phyloP scores from a whole-genome alignment of 2,888 invertebrate species.

The Spisula subtruncata region DNA sequence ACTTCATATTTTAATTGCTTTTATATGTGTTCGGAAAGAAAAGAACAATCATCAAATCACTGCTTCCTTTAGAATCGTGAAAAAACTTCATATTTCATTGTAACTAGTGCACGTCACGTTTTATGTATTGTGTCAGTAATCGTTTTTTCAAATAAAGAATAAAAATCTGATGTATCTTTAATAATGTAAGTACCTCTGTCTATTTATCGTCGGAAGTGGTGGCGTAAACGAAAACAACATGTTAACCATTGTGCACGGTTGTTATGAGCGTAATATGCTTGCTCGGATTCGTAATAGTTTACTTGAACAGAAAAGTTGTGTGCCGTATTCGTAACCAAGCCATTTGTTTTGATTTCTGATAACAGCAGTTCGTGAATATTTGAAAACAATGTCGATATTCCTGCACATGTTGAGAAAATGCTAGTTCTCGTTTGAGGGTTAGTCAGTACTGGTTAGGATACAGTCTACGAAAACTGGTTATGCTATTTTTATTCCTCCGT shows the following conservation, averaged over 20 bases:
- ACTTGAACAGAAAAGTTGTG: too few relatives aligned
- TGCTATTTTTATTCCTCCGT: too few relatives aligned
- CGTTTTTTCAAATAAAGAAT: constrained; percentile 35
- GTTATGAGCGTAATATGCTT: neutral
- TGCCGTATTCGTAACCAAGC: too few relatives aligned
- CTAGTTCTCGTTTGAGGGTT: too few relatives aligned
- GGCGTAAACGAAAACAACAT: neutral
- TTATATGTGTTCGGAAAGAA: constrained; percentile 8
- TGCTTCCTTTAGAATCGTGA: neutral
- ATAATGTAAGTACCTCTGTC: neutral
- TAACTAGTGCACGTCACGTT: neutral
- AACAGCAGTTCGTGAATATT: too few relatives aligned
- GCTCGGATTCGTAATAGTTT: too few relatives aligned
- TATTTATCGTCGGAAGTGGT: neutral
- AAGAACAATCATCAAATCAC: constrained; percentile 25
- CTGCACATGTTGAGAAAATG: too few relatives aligned
- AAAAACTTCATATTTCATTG: neutral
- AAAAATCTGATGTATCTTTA: neutral
- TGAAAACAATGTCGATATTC: too few relatives aligned
- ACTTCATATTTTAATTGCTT: constrained; percentile 12
- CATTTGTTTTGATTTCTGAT: too few relatives aligned
- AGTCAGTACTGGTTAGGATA: too few relatives aligned
- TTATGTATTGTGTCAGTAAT: constrained; percentile 23
- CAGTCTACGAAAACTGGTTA: too few relatives aligned
- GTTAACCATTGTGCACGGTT: neutral